phyloP scores from a whole-genome alignment of 2,888 invertebrate species.

The Hemaris fuciformis region DNA sequence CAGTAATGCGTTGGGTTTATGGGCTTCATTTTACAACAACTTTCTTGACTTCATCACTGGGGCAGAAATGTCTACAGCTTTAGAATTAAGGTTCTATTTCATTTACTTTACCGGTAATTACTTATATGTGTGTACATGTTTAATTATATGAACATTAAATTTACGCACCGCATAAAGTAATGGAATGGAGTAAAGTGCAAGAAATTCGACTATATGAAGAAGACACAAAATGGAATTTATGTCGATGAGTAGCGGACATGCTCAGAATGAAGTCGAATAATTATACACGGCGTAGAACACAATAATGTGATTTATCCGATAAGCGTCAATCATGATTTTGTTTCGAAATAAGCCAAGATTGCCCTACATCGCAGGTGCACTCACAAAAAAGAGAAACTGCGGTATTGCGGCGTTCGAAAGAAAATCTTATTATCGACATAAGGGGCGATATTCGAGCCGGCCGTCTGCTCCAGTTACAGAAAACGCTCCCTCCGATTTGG shows the following conservation, averaged over 20 bases:
- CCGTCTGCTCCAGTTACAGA: slow-evolving; percentile 77
- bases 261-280: not conserved
- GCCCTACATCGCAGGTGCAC: slow-evolving; percentile 72
- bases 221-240: not conserved
- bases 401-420: slow-evolving; percentile 64
- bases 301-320: slow-evolving; percentile 49
- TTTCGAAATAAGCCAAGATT: slow-evolving; percentile 69
- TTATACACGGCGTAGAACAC: slow-evolving; percentile 26
- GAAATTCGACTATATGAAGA: not conserved
- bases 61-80: not conserved
- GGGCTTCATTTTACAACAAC: not conserved
- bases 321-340: slow-evolving; percentile 60
- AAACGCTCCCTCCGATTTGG: slow-evolving; percentile 69
- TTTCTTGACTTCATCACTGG: not conserved
- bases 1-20: slow-evolving; percentile 4
- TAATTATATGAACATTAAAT: no score
- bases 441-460: slow-evolving; percentile 77
- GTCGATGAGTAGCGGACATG: not conserved
- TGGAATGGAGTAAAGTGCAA: not conserved
- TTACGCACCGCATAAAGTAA: no score
- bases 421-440: slow-evolving; percentile 77
- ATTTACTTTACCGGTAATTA: not conserved
- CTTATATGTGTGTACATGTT: no score
- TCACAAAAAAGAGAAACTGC: slow-evolving; percentile 78
- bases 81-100: not conserved